Evolutionary conservation across 2,888 invertebrate genomes (phyloP), one percentile per base, ranked within the genome.

Genomic region (Agrochola lota): DNA sequence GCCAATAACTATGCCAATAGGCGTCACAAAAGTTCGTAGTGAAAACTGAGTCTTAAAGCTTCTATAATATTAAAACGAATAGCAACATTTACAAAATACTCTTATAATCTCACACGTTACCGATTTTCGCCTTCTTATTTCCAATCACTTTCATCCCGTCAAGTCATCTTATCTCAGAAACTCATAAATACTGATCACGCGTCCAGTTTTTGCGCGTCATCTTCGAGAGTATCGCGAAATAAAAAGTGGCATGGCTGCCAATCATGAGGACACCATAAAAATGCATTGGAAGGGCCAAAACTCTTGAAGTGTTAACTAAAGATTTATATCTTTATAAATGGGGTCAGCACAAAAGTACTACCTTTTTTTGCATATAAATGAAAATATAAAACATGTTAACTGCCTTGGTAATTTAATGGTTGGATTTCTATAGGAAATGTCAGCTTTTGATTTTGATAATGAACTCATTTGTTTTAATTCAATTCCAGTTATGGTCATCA

Each of bases 101-200:
- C 3, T 35, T 7, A 57, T 11, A 52, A 26, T 11, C 17, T 5
- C n/a, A 30, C 2, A 59, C 43, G 15, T 23, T 59, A 55, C 17
- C 46, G 17, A 60, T 35, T n/a, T 52, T 23, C 23, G 3, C 46
- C 40, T 60, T n/a, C 60, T 6, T 15, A 46, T 67, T 62, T 72
- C 64, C 69, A 43, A 71, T 73, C 64, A 81, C 43, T 80, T 69
- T 78, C 62, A 68, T 72, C 62, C 71, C 40, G 59, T 69, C 75
- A 71, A 74, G 64, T 68, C 64, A 60, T 26, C 62, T 66, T 83
- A 69, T 74, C 78, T 81, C 26, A 64, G 59, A 75, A 76, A 71
- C 84, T 87, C 76, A 85, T 86, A 85, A 86, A 85, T 86, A 87
- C 83, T 85, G 81, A 84, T 86, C 80, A 78, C 78, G 69, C 69